Evolutionary conservation across 2,888 invertebrate species (phyloP), one percentile per base, ranked within the genome.

Genomic region (Magallana nippona): DNA sequence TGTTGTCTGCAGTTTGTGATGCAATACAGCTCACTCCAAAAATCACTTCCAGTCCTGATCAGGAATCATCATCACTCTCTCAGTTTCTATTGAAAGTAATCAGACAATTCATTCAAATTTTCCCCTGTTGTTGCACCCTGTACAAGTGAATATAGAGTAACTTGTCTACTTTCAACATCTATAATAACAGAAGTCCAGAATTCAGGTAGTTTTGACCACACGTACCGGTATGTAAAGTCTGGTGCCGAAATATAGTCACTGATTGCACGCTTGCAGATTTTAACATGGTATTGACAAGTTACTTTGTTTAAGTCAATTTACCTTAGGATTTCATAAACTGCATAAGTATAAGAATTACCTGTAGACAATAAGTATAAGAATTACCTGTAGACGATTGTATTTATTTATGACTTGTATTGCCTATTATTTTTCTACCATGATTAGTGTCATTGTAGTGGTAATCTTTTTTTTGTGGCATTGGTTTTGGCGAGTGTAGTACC

Each of bases 11-110:
- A 71, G 71, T 71, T 71, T 71, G 71, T 71, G 71, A 71, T 71
- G 71, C 71, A 71, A 71, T 71, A 71, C 71, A 71, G 71, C 71
- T 71, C 71, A 71, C 71, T 71, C 32, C 22, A 71, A 71, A 44
- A 71, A 15, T 27, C 27, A 27, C 22, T 27, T 71, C 27, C 71
- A 22, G 27, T 15, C 10, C 27, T 71, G 71, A 32, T 71, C 71
- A 71, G 71, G 71, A 71, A 71, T 22, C 22, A 27, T 71, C 71
- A 71, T 15, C 27, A 22, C 71, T 32, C 22, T 71, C 15, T 27
- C 71, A 71, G 71, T 32, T 71, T 71, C 60, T 60, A 15, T 71
- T 27, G 27, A 71, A 11, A 71, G 60, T 60, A 60, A 71, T 71
- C 71, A 71, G 22, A 71, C 71, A 27, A 71, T 27, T 71, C 71